Evolutionary conservation across 2,113 vertebrate species (phyloP).

Genomic region (Platysternon megacephalum): DNA sequence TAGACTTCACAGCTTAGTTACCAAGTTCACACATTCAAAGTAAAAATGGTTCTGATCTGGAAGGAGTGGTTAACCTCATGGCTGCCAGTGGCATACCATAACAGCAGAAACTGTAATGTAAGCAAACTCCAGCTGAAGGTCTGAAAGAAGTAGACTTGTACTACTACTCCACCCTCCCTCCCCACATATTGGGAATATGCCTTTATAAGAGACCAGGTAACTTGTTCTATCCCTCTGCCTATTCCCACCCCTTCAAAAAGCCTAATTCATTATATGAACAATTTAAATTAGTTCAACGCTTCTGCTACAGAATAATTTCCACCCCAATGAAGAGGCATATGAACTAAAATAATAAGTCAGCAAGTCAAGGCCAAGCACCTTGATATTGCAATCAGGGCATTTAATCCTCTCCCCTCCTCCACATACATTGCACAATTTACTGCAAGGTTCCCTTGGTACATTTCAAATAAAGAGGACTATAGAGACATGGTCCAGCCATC

Average conservation of each 20-base stretch:
- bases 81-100: not conserved
- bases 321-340: not conserved
- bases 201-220: rapidly evolving
- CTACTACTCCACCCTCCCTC: not conserved
- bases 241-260: not conserved
- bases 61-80: not conserved
- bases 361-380: conserved; percentile 1
- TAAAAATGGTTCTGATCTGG: not conserved
- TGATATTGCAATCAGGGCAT: not conserved
- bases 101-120: not conserved
- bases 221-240: not conserved
- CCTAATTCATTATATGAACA: not conserved
- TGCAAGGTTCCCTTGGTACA: not conserved
- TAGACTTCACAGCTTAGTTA: not conserved
- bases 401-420: not conserved
- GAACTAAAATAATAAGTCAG: not conserved
- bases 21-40: not conserved
- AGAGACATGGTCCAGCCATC: not conserved
- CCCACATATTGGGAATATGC: not conserved
- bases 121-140: not conserved
- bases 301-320: not conserved
- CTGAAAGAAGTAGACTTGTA: not conserved
- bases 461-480: conserved; percentile 12
- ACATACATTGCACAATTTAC: not conserved
- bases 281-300: not conserved